Evolutionary conservation across 2,797 vertebrate genomes (phyloP).

Genomic region (Oryzias sinensis): DNA sequence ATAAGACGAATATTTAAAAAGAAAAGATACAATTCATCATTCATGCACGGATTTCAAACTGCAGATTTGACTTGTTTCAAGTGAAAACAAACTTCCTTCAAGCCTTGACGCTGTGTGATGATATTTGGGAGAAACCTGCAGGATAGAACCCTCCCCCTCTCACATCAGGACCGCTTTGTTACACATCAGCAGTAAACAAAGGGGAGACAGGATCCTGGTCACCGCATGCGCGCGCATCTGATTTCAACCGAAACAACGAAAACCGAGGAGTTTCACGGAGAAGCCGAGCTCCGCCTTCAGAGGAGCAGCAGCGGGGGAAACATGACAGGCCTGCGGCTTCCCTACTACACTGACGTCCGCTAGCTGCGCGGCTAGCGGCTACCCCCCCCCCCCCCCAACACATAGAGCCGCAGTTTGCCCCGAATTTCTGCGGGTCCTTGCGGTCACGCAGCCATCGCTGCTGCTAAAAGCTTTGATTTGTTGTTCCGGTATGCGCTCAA

Average conservation of each 20-base stretch:
- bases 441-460: no score
- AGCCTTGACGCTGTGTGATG: no score
- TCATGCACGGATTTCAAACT: no score
- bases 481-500: background rate
- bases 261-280: fast-evolving
- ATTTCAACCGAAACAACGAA: background rate
- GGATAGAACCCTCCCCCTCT: background rate
- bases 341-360: slow-evolving; percentile 15
- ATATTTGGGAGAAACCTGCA: no score
- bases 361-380: slow-evolving; percentile 60
- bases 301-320: background rate
- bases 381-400: background rate
- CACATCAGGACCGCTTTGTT: slow-evolving; percentile 29
- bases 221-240: no score
- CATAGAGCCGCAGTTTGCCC: no score
- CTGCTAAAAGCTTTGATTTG: no score
- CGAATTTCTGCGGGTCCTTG: no score
- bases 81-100: no score
- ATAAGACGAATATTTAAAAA: no score
- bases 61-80: no score
- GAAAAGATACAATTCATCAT: no score
- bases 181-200: slow-evolving; percentile 47
- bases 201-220: slow-evolving; percentile 1
- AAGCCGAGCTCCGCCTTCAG: fast-evolving
- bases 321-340: slow-evolving; percentile 23